Evolutionary conservation across 53 echinoderm and acorn worm species (phyloP), one percentile per base, ranked within the genome.

Genomic region (Arbacia lixula): DNA sequence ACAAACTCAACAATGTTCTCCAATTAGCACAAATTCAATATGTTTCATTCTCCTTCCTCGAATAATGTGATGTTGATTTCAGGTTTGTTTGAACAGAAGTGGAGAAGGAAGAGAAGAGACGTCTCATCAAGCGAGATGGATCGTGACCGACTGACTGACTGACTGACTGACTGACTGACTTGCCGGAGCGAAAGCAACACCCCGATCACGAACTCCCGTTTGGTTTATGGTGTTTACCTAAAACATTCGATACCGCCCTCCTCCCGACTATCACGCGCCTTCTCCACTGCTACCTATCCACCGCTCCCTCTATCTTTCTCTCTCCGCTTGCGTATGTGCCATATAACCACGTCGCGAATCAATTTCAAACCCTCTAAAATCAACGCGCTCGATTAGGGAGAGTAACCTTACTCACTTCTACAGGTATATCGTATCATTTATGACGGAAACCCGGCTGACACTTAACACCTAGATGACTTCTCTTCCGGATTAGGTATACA

Each of bases 171-270:
- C n/a, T n/a, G n/a, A n/a, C n/a, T n/a, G n/a, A n/a, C n/a, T n/a
- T n/a, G n/a, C n/a, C n/a, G 11, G 6, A 73, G 73, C 43, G 73
- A 73, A 73, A 73, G 73, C 46, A 34, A 73, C 53, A 49, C 73
- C 73, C 32, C 50, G n/a, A 3, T 30, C 21, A 33, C 73, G 31
- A 42, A 49, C 10, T 40, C 31, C 53, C 50, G 73, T 73, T 73
- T 73, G 53, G 73, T 73, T 73, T 73, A 32, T 31, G 50, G 16
- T 73, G 73, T 73, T 73, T 73, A 73, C 34, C 34, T 51, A 52
- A 73, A 52, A 73, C 73, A 73, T 34, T 20, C 53, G 33, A 73
- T 32, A 73, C 73, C 53, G 30, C 21, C 37, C 68, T 2, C 12
- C 68, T 2, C 12, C 24, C 30, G 30, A 31, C 66, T 66, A 30